Conservation (phyloP, 2,797 vertebrate species). For the Ctenopoma kingsleyae region DNA sequence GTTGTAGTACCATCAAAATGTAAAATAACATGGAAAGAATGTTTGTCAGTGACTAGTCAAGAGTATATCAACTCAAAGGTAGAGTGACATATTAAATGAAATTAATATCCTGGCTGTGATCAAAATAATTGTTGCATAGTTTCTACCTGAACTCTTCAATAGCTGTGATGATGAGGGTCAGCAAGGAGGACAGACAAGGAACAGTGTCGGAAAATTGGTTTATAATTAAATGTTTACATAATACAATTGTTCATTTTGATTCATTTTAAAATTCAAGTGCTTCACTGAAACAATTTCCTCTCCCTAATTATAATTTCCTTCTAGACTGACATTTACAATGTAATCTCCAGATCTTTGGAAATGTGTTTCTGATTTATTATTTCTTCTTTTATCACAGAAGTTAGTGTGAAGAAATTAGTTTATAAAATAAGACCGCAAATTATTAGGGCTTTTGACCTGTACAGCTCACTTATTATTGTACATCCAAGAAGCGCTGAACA, state of each 20-base stretch:
- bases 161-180: slow-evolving; percentile 41
- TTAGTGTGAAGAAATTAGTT: slow-evolving; percentile 94
- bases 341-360: slow-evolving; percentile 90
- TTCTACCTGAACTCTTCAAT: slow-evolving; percentile 55
- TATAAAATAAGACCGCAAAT: slow-evolving; percentile 96
- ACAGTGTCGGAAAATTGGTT: slow-evolving; percentile 89
- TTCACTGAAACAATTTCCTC: slow-evolving; percentile 97
- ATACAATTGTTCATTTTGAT: slow-evolving; percentile 88
- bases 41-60: slow-evolving; percentile 15
- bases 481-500: slow-evolving; percentile 91
- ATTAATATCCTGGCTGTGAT: slow-evolving; percentile 17
- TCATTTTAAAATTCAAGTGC: slow-evolving; percentile 95
- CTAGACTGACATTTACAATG: slow-evolving; percentile 96
- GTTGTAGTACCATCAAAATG: neutral
- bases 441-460: slow-evolving; percentile 95
- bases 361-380: slow-evolving; percentile 96
- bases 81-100: slow-evolving; percentile 9
- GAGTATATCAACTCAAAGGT: slow-evolving; percentile 13
- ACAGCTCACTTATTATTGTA: slow-evolving; percentile 92
- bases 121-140: slow-evolving; percentile 37
- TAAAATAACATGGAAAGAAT: neutral
- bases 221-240: slow-evolving; percentile 97
- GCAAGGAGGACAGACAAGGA: slow-evolving; percentile 64
- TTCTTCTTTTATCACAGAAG: slow-evolving; percentile 92
- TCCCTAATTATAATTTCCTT: slow-evolving; percentile 98